These are phyloP conservation scores for Chionomys nivalis DNA, from an alignment of 2,113 vertebrate genomes.

Conservation along the genomic window DNA sequence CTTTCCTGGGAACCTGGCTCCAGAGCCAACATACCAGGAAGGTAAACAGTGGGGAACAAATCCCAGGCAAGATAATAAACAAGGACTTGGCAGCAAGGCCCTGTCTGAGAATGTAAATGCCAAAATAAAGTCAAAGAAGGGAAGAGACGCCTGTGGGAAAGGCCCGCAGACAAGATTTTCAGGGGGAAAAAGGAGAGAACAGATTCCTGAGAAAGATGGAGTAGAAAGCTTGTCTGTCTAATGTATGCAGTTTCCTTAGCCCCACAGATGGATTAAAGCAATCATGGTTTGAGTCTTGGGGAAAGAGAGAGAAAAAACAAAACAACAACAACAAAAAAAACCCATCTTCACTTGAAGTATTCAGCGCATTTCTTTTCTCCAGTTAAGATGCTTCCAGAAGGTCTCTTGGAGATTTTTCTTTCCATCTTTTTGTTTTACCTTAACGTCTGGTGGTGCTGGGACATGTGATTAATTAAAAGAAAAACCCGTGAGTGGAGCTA, in stretches of 20 bases:
- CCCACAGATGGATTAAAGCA: conserved; percentile 26
- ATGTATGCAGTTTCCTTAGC: neutral
- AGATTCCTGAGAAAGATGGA: conserved; percentile 23
- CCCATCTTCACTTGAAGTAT: neutral
- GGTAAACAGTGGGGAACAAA: conserved; percentile 7
- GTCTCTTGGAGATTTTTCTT: neutral
- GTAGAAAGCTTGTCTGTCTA: neutral
- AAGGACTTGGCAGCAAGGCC: conserved; percentile 21
- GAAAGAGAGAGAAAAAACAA: neutral
- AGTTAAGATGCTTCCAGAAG: conserved; percentile 2
- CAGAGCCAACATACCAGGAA: neutral
- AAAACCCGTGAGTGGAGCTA: neutral
- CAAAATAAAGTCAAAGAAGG: conserved; percentile 52
- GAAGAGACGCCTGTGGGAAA: conserved; percentile 67
- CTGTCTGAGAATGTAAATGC: neutral
- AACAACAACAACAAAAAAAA: neutral
- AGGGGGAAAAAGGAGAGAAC: neutral
- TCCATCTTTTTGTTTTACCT: neutral
- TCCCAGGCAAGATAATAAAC: conserved; percentile 57
- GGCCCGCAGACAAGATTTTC: neutral
- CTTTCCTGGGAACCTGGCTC: conserved; percentile 42
- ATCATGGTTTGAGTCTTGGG: neutral
- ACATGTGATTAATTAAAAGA: conserved; percentile 42
- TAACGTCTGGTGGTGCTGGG: neutral
- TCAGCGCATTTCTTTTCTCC: neutral